These are phyloP conservation scores for Pristionchus exspectatus DNA, from an alignment of 2,888 invertebrate genomes.

Conservation along the genomic window DNA sequence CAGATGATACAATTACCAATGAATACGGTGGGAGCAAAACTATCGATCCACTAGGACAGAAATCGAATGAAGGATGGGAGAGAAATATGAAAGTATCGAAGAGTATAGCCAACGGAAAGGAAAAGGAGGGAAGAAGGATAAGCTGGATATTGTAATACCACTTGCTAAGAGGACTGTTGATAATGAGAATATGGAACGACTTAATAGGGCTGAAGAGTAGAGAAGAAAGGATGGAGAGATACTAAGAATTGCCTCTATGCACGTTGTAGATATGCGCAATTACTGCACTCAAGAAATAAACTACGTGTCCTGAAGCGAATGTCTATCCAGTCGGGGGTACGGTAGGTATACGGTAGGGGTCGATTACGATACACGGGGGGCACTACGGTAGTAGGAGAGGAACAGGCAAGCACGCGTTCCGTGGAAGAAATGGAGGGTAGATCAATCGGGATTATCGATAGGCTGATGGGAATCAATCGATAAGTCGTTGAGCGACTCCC, in stretches of 20 bases:
- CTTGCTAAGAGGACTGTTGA: neutral
- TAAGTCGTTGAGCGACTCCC: conserved; percentile 33
- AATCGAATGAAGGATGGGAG: neutral
- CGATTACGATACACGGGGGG: neutral
- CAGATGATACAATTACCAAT: neutral
- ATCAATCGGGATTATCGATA: conserved; percentile 47
- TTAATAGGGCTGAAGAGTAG: neutral
- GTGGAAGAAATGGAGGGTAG: conserved; percentile 48
- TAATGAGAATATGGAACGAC: conserved; percentile 16
- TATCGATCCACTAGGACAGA: conserved; percentile 1
- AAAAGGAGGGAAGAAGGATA: neutral
- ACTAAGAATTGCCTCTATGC: conserved; percentile 20
- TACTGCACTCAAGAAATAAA: conserved; percentile 19
- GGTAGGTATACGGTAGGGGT: neutral
- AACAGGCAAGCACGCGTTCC: conserved; percentile 46
- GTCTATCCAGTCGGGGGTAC: neutral
- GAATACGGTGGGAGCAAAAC: neutral
- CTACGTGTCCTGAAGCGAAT: conserved; percentile 36
- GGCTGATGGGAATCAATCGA: neutral
- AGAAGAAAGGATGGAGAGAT: neutral
- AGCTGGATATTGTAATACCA: conserved; percentile 36
- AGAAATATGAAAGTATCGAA: conserved; percentile 15
- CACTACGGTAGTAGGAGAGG: conserved; percentile 49
- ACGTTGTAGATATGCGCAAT: conserved; percentile 14
- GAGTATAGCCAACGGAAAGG: neutral